These are phyloP conservation scores for Parasteatoda lunata DNA, from an alignment of 2,888 invertebrate species.

Conservation along the genomic window DNA sequence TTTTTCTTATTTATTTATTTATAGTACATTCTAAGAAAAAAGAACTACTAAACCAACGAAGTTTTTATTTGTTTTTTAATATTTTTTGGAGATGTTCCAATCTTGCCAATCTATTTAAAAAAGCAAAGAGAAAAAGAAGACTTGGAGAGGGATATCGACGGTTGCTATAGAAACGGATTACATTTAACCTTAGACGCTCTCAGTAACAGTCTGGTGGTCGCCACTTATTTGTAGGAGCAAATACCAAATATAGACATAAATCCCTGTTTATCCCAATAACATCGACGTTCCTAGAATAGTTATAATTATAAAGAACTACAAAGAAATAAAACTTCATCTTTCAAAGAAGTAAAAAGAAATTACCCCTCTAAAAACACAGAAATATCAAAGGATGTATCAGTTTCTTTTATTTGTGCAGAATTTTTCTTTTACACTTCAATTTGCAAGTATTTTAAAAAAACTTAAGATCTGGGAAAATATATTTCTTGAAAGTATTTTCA, in stretches of 20 bases:
- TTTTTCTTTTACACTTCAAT: too few species aligned
- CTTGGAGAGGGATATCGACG: conserved; percentile 2
- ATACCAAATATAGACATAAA: conserved; percentile 11
- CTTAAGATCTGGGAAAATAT: too few species aligned
- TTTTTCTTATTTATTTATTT: too few species aligned
- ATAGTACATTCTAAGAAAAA: too few species aligned
- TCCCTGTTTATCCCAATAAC: background rate
- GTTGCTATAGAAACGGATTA: conserved; percentile 44
- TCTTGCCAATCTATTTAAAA: conserved; percentile 33
- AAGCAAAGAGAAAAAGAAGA: background rate
- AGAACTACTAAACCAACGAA: background rate
- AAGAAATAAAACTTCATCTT: too few species aligned
- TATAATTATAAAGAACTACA: background rate
- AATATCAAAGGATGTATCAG: too few species aligned
- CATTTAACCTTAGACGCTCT: conserved; percentile 31
- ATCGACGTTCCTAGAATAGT: background rate
- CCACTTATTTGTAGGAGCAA: conserved; percentile 2
- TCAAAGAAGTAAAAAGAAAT: too few species aligned
- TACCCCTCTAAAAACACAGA: too few species aligned
- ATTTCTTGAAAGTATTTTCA: too few species aligned
- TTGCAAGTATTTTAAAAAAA: too few species aligned
- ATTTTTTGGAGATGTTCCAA: conserved; percentile 26
- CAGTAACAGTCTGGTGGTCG: conserved; percentile 26
- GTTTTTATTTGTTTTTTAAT: background rate
- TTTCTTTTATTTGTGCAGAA: too few species aligned